Evolutionary conservation across 2,888 invertebrate genomes (phyloP), one percentile per base, ranked within the genome.

Genomic region (Quadriops clusia): DNA sequence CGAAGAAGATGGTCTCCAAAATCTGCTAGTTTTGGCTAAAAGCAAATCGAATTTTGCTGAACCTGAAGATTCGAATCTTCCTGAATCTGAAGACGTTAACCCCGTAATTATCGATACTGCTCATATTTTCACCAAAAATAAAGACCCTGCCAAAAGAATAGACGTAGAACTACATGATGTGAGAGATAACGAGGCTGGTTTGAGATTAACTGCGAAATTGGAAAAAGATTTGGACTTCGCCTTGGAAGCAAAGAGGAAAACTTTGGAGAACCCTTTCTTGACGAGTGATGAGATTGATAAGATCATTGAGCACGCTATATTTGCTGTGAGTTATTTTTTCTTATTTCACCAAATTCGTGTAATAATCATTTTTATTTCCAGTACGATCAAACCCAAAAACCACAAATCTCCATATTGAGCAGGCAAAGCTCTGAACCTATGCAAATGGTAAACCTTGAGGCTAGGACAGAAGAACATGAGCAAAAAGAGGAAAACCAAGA

Each of bases 71-170:
- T 13, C 23, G 8, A 29, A 30, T 4, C 33, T 34, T 33, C 37
- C 37, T 3, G n/a, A n/a, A n/a, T n/a, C n/a, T n/a, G n/a, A n/a
- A n/a, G 6, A 5, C 7, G 9, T 9, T 15, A 24, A 32, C 23
- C 36, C 38, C 4, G 40, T 47, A 2, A 39, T 47, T 15, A 42
- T 47, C 11, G 46, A 47, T 20, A 44, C 44, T 3, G 46, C 47
- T 5, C 43, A 46, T 26, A 40, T 46, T n/a, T 47, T 47, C 30
- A 38, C 38, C 3, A 7, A 25, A 9, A 43, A 43, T 20, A 34
- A 38, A 14, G 44, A 41, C 3, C 30, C 15, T 3, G 30, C 33
- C 3, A 33, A 30, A 7, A 20, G 20, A 25, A 9, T 44, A 3
- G 36, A 39, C 17, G 17, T 41, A 16, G 42, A 44, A 34, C 17